Percentiles rank a stretch among this genome's conserved stretches.
These are phyloP conservation scores for Protophormia terraenovae DNA, from an alignment of 2,888 invertebrate genomes.

Conservation along the genomic window DNA sequence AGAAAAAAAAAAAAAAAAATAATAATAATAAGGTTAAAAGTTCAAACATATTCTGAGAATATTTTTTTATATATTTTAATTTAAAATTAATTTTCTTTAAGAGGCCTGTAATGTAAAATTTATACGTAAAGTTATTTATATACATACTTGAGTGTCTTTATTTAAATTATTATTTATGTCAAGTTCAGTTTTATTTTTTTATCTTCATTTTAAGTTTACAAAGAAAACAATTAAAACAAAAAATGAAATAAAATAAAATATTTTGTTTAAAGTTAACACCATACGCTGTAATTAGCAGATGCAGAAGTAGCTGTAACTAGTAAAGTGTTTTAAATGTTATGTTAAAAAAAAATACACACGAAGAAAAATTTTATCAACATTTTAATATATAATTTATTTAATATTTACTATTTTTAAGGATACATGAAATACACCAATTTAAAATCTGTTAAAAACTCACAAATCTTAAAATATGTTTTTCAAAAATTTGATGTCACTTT, in stretches of 20 bases:
- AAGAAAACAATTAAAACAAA: slow-evolving; percentile 7
- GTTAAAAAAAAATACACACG: background rate
- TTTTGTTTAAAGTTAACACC: slow-evolving; percentile 1
- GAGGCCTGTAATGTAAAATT: background rate
- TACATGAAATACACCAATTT: no score
- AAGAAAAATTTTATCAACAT: no score
- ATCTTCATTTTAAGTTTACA: background rate
- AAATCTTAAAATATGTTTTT: no score
- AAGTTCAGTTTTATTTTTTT: slow-evolving; percentile 24
- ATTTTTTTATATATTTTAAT: background rate
- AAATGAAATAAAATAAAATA: background rate
- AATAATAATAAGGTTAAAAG: slow-evolving; percentile 60
- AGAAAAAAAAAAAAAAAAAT: no score
- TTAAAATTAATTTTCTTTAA: background rate
- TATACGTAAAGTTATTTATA: background rate
- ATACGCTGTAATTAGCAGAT: background rate
- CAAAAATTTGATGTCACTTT: no score
- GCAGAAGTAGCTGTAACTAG: background rate
- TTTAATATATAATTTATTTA: no score
- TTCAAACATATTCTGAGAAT: slow-evolving; percentile 21
- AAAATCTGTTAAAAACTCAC: no score
- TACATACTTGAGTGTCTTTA: background rate
- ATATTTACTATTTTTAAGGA: no score
- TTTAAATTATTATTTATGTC: slow-evolving; percentile 30
- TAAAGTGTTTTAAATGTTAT: background rate